phyloP scores from a whole-genome alignment of 2,888 invertebrate species.

The Epirrhoe alternata region DNA sequence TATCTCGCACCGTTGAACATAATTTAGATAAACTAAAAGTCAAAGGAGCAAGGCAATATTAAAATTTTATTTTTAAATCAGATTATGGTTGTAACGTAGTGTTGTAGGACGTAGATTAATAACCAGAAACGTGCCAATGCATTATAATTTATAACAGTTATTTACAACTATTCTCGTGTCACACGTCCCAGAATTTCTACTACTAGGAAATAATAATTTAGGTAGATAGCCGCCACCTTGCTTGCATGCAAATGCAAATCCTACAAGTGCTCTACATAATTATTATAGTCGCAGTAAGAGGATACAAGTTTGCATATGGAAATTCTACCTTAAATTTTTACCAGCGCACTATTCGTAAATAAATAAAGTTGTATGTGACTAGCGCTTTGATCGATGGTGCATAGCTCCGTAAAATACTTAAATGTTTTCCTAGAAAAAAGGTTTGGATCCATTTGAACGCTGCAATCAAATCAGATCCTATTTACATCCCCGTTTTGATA shows the following conservation, averaged over 20 bases:
- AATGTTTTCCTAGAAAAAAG: not conserved
- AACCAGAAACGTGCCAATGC: not conserved
- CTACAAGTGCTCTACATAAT: conserved; percentile 17
- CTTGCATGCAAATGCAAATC: conserved; percentile 16
- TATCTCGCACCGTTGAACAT: too few relatives aligned
- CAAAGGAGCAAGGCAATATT: too few relatives aligned
- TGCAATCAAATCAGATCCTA: too few relatives aligned
- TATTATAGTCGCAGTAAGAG: not conserved
- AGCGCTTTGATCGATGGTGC: not conserved
- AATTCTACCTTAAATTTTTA: conserved; percentile 1
- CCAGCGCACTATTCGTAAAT: not conserved
- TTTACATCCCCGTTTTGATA: too few relatives aligned
- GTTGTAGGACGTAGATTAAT: not conserved
- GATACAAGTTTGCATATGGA: conserved; percentile 6
- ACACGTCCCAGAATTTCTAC: conserved; percentile 16
- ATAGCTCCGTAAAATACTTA: not conserved
- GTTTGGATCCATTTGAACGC: not conserved
- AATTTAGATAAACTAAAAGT: too few relatives aligned
- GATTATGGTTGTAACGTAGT: not conserved
- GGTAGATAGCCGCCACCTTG: conserved; percentile 20
- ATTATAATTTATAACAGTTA: not conserved
- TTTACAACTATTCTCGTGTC: conserved; percentile 6
- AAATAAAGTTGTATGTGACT: not conserved
- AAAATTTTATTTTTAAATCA: too few relatives aligned
- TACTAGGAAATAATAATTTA: conserved; percentile 29